Base-by-base conservation (phyloP, 2,888 invertebrate genomes). In the Polyommatus icarus region DNA sequence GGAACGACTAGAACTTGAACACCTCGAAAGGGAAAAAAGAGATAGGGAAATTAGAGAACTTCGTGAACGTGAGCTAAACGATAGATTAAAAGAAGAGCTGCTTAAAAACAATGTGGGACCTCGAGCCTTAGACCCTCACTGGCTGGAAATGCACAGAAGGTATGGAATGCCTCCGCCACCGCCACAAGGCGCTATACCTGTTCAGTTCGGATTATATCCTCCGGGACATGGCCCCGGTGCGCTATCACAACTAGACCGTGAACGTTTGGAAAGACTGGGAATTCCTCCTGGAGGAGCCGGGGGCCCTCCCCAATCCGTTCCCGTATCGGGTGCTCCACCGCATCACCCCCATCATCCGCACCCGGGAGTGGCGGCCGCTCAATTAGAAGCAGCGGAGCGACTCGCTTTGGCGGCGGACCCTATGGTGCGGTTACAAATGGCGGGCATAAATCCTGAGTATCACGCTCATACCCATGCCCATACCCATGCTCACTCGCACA, bases 391-490 rank as follows among this genome's bases (percentile, higher is more conserved):
- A 84, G 96, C 97, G 84, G 98, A 98, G 91, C 94, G 98, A 83
- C 92, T 97, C 82, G 97, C 97, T 80, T 94, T 97, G 85, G 97
- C 98, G 80, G 97, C 97, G 82, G 98, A 98, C 93, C 98, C 98
- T 81, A 97, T 98, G 97, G 97, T 96, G 91, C 97, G 98, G 84
- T 94, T 98, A 88, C 98, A 98, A 95, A 98, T 98, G 98, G 98
- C 98, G 84, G 98, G 98, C 88, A 96, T 97, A 85, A 96, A 96
- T 84, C 97, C 97, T 76, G 98, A 98, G 94, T 98, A 97, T 94
- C 98, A 98, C 93, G 97, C 98, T 87, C 98, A 98, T 94, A 97
- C 98, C 84, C 98, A 98, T 91, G 97, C 98, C 85, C 98, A 98
- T 94, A 97, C 97, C 83, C 98, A 98, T 91, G 97, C 98, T 87